Evolutionary conservation across 2,113 vertebrate species (phyloP).

Genomic region (Micronisus gabar): DNA sequence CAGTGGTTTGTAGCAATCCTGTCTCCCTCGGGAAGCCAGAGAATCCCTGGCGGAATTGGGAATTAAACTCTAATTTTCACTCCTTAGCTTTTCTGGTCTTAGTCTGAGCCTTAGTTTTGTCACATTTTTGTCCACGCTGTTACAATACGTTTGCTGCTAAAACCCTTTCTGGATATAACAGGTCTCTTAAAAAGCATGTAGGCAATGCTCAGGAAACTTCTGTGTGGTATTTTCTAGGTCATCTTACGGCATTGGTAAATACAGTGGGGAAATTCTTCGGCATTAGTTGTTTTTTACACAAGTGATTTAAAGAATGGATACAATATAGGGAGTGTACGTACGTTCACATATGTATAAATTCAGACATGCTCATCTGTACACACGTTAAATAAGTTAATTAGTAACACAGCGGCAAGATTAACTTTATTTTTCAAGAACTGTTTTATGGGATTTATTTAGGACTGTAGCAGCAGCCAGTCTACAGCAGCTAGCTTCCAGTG

Average conservation of each 20-base stretch:
- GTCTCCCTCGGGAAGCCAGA: neutral
- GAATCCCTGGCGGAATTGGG: neutral
- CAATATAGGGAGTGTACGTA: neutral
- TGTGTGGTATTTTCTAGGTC: neutral
- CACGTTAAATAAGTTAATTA: neutral
- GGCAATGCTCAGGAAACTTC: neutral
- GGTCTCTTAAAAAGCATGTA: neutral
- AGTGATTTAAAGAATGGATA: neutral
- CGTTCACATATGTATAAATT: neutral
- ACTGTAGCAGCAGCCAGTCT: slow-evolving; percentile 28
- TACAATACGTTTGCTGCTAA: neutral
- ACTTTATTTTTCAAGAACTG: neutral
- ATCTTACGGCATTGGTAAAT: neutral
- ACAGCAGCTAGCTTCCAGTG: slow-evolving; percentile 51
- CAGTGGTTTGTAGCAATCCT: neutral
- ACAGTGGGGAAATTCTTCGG: neutral
- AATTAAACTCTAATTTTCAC: neutral
- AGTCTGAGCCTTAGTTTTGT: neutral
- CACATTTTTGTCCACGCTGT: neutral
- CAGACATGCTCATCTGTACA: neutral
- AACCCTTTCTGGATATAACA: neutral
- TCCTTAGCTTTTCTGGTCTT: neutral
- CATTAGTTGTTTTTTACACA: neutral
- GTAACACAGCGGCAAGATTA: neutral
- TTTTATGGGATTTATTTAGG: slow-evolving; percentile 43